phyloP scores from a whole-genome alignment of 2,113 vertebrate genomes.

The Cettia cetti region DNA sequence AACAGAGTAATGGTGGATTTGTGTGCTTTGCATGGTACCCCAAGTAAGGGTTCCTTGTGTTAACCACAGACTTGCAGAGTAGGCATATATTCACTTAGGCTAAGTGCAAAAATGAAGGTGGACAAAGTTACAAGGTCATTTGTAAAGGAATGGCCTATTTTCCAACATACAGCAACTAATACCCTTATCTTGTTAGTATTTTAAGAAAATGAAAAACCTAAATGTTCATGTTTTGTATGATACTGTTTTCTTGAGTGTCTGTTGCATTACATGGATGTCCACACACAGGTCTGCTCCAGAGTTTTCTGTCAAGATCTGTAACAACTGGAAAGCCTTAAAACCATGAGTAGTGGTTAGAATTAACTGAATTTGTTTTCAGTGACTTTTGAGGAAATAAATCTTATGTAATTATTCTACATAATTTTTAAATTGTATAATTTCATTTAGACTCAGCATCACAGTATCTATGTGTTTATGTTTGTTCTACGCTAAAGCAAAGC shows the following conservation, averaged over 20 bases:
- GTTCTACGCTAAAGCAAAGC: neutral
- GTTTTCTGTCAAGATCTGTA: neutral
- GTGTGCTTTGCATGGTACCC: neutral
- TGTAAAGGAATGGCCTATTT: neutral
- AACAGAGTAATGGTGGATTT: neutral
- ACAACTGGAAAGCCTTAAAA: neutral
- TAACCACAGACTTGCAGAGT: neutral
- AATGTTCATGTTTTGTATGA: neutral
- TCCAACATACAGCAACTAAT: neutral
- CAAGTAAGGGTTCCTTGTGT: neutral
- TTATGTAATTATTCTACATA: neutral
- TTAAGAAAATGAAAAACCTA: neutral
- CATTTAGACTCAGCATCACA: neutral
- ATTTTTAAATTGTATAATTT: neutral
- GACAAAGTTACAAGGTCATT: neutral
- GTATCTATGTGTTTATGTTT: neutral
- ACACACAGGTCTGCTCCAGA: neutral
- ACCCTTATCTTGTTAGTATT: neutral
- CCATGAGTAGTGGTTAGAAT: neutral
- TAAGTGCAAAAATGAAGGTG: neutral
- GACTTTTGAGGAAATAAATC: neutral
- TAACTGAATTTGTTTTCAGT: neutral
- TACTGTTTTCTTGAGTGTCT: neutral
- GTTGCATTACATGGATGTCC: neutral
- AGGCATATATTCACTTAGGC: neutral